Evolutionary conservation across 2,113 vertebrate species (phyloP).

Genomic region (Sinocyclocheilus rhinocerous): DNA sequence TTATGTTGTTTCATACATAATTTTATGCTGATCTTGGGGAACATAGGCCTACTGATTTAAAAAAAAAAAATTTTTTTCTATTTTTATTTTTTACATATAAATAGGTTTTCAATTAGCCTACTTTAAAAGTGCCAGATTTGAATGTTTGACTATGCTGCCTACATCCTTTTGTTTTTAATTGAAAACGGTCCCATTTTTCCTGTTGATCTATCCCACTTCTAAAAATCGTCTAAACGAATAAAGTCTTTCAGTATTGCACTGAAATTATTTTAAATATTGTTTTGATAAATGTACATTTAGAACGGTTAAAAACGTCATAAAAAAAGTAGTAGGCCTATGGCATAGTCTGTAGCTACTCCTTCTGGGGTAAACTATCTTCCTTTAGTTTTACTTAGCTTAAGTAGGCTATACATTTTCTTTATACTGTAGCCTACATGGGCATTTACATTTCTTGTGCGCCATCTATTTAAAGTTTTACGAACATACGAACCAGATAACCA

Average conservation of each 20-base stretch:
- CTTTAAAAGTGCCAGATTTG: background rate
- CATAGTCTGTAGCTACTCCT: background rate
- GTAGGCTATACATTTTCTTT: background rate
- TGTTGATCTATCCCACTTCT: background rate
- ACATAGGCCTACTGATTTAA: background rate
- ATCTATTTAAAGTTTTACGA: constrained; percentile 25
- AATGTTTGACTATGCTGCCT: background rate
- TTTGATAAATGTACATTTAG: background rate
- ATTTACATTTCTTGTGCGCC: background rate
- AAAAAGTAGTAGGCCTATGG: background rate
- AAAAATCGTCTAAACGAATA: background rate
- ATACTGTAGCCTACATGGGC: background rate
- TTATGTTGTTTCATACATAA: background rate
- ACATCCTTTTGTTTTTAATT: background rate
- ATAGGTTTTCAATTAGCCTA: background rate
- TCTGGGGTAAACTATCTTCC: background rate
- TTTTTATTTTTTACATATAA: too few species aligned
- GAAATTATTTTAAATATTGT: background rate
- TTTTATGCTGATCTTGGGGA: background rate
- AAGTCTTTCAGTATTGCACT: background rate
- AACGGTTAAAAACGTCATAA: background rate
- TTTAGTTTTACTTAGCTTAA: background rate
- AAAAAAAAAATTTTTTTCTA: too few species aligned
- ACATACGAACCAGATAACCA: background rate
- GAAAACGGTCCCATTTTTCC: background rate